phyloP scores from a whole-genome alignment of 1,140 invertebrate genomes.

The Pogonomyrmex barbatus region DNA sequence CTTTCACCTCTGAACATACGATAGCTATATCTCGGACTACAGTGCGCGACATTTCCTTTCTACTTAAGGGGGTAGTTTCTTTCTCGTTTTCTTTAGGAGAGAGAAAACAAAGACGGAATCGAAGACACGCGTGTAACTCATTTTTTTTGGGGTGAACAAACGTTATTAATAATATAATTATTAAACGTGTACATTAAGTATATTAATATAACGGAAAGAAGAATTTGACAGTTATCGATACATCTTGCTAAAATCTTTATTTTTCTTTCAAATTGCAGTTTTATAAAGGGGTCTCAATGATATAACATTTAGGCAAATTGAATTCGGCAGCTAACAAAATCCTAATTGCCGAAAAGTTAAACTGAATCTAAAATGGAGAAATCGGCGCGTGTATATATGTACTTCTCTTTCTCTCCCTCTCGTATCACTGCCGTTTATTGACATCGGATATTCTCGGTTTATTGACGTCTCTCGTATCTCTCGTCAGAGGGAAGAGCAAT shows the following conservation, averaged over 20 bases:
- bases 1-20: constrained; percentile 28
- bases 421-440: constrained; percentile 28
- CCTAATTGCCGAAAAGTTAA: neutral
- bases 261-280: neutral
- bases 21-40: neutral
- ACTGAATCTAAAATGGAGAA: constrained; percentile 14
- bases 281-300: neutral
- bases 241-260: neutral
- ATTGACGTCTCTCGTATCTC: constrained; percentile 52
- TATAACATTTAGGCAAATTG: neutral
- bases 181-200: neutral
- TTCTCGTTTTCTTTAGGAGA: neutral
- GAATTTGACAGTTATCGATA: neutral
- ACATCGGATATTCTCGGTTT: constrained; percentile 50
- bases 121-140: neutral
- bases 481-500: constrained; percentile 50
- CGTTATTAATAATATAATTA: neutral
- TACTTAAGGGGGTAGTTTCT: neutral
- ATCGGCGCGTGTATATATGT: neutral
- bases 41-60: neutral
- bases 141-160: neutral
- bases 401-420: neutral
- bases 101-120: neutral
- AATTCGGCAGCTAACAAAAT: constrained; percentile 33
- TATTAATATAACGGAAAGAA: neutral